phyloP scores from a whole-genome alignment of 92 coral and sea anemone genomes.

The Micromussa lordhowensis region DNA sequence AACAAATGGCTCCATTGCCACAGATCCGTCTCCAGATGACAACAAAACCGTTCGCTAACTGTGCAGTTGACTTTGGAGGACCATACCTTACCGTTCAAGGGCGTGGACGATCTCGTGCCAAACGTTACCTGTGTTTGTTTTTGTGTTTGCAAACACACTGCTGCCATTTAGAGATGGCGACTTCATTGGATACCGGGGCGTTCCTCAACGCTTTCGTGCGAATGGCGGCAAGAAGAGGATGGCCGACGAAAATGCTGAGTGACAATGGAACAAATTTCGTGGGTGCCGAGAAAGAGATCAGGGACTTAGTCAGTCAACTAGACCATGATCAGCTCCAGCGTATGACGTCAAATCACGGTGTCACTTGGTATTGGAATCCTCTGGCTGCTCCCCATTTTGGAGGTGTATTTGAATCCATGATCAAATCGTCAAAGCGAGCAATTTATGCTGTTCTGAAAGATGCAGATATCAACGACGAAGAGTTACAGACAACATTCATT shows the following conservation, averaged over 20 bases:
- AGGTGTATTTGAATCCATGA: constrained; percentile 66
- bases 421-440: constrained; percentile 33
- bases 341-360: constrained; percentile 64
- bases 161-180: constrained; percentile 67
- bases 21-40: constrained; percentile 49
- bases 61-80: not conserved
- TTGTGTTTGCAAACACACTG: constrained; percentile 65
- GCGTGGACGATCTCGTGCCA: constrained; percentile 58
- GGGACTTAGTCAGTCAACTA: constrained; percentile 55
- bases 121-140: constrained; percentile 69
- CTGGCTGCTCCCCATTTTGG: constrained; percentile 68
- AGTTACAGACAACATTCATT: too few relatives aligned
- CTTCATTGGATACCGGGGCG: constrained; percentile 60
- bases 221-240: constrained; percentile 59
- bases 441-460: too few relatives aligned
- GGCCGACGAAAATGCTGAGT: constrained; percentile 53
- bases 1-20: constrained; percentile 69
- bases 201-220: constrained; percentile 70
- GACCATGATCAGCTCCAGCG: constrained; percentile 47
- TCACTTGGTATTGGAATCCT: constrained; percentile 68
- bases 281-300: constrained; percentile 65
- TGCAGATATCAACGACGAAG: too few relatives aligned
- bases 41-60: constrained; percentile 58
- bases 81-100: constrained; percentile 40
- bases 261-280: constrained; percentile 74